These are phyloP conservation scores for Gastrophryne carolinensis DNA, from an alignment of 2,797 vertebrate genomes.

Conservation along the genomic window DNA sequence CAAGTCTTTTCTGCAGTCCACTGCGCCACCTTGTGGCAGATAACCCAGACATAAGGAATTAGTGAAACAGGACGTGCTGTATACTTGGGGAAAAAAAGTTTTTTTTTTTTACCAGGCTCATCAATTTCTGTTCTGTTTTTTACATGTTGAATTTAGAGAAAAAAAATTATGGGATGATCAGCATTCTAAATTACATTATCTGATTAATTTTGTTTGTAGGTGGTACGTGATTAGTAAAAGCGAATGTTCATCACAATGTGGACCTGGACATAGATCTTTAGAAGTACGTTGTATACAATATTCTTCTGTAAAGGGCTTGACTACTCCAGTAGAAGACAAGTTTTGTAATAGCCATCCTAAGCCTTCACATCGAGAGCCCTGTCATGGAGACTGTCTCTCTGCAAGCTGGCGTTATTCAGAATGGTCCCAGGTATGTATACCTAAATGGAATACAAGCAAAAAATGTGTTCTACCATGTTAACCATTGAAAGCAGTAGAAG, in stretches of 20 bases:
- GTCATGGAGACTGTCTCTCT: conserved; percentile 85
- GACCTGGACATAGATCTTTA: conserved; percentile 80
- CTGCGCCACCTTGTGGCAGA: too few relatives aligned
- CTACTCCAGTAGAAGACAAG: conserved; percentile 72
- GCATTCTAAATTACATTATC: conserved; percentile 36
- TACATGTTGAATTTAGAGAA: too few relatives aligned
- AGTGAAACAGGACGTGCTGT: too few relatives aligned
- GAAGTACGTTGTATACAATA: conserved; percentile 90
- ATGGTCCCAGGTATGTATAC: conserved; percentile 87
- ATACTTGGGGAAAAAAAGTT: too few relatives aligned
- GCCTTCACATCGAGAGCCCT: conserved; percentile 81
- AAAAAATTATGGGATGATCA: too few relatives aligned
- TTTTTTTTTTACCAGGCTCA: too few relatives aligned
- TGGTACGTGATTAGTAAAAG: conserved; percentile 88
- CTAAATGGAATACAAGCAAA: too few relatives aligned
- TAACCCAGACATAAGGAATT: too few relatives aligned
- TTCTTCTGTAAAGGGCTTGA: conserved; percentile 73
- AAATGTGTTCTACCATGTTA: too few relatives aligned
- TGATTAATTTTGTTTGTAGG: conserved; percentile 61
- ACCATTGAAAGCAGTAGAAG: too few relatives aligned
- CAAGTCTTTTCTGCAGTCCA: too few relatives aligned
- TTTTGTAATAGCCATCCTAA: conserved; percentile 78
- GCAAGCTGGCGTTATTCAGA: conserved; percentile 90
- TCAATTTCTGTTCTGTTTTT: too few relatives aligned
- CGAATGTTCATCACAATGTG: conserved; percentile 87